Evolutionary conservation across 2,888 invertebrate genomes (phyloP).

Genomic region (Hydrotaea cyrtoneurina): DNA sequence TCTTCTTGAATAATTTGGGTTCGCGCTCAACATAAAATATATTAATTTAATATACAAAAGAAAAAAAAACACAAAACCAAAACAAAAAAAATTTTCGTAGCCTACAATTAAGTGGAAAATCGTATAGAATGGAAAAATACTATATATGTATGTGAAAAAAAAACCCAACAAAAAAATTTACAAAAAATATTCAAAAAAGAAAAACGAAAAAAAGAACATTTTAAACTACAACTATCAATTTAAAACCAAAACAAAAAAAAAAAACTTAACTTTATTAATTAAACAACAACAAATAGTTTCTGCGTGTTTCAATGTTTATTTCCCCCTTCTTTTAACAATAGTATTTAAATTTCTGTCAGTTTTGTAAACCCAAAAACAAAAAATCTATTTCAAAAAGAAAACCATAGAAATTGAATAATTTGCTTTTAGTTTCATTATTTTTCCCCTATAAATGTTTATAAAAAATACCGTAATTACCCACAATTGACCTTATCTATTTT

Average conservation of each 20-base stretch:
- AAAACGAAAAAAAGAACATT: slow-evolving; percentile 53
- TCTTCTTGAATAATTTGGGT: slow-evolving; percentile 67
- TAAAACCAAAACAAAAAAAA: slow-evolving; percentile 44
- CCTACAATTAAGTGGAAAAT: slow-evolving; percentile 62
- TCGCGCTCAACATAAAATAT: slow-evolving; percentile 69
- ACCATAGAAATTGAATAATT: slow-evolving; percentile 37
- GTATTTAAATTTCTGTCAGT: slow-evolving; percentile 37
- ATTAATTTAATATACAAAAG: slow-evolving; percentile 42
- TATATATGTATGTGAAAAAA: slow-evolving; percentile 57
- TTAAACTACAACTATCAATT: slow-evolving; percentile 46
- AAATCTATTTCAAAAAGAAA: slow-evolving; percentile 29
- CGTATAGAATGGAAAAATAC: slow-evolving; percentile 45
- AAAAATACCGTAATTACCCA: slow-evolving; percentile 56
- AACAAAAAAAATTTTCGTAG: slow-evolving; percentile 60
- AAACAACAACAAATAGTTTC: slow-evolving; percentile 56
- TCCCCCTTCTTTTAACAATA: slow-evolving; percentile 27
- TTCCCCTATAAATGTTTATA: slow-evolving; percentile 46
- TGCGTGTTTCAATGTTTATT: slow-evolving; percentile 66
- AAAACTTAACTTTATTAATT: slow-evolving; percentile 45
- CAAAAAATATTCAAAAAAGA: slow-evolving; percentile 46
- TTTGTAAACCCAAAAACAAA: slow-evolving; percentile 13
- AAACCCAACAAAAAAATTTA: slow-evolving; percentile 50
- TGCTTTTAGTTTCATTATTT: slow-evolving; percentile 17
- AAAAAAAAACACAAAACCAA: slow-evolving; percentile 54
- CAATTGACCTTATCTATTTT: slow-evolving; percentile 33